A percentile compares a stretch with the other conserved stretches of the same genome.
phyloP scores from a whole-genome alignment of 2,888 invertebrate species.

The Congeria kusceri region DNA sequence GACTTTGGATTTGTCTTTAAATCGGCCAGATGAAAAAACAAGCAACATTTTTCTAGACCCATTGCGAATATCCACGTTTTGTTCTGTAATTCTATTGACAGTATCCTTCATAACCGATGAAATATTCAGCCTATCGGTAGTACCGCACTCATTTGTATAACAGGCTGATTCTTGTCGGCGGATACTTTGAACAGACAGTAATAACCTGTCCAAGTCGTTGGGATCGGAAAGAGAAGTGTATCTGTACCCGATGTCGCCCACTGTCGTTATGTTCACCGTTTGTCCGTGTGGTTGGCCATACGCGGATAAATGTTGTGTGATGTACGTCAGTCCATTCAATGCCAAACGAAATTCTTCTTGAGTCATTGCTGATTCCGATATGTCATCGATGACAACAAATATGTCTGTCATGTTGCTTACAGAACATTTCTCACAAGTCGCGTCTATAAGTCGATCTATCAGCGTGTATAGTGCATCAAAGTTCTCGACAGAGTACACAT shows the following conservation, averaged over 20 bases:
- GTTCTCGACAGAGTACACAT: conserved; percentile 16
- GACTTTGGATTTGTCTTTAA: background rate
- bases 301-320: background rate
- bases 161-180: no score
- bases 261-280: background rate
- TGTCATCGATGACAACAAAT: no score
- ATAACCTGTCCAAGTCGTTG: no score
- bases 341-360: background rate
- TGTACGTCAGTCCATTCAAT: background rate
- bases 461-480: conserved; percentile 9
- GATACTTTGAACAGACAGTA: no score
- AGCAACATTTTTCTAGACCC: conserved; percentile 1
- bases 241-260: background rate
- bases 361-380: background rate
- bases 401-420: no score
- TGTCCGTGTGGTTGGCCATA: background rate
- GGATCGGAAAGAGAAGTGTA: no score
- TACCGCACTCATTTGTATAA: no score
- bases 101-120: no score
- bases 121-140: no score
- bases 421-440: conserved; percentile 8
- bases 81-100: no score
- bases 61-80: background rate
- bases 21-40: background rate
- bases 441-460: conserved; percentile 9